Base-by-base conservation (phyloP, 2,797 vertebrate genomes). In the Paratrypauchen microcephalus region DNA sequence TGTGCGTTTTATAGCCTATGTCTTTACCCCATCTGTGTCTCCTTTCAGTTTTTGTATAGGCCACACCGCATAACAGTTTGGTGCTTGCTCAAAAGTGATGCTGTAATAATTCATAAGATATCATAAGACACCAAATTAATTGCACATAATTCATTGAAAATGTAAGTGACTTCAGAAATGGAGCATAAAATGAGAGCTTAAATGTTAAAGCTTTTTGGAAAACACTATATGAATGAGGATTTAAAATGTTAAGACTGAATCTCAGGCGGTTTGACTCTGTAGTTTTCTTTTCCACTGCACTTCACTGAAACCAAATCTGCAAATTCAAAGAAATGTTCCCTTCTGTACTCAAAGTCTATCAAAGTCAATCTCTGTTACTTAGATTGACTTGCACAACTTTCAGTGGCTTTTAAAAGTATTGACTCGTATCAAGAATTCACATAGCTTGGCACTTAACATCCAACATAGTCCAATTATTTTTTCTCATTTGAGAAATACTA, bases 1-100 rank as follows among this genome's bases (percentile, higher is more conserved):
- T 59, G 71, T 73, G 64, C 23, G 47, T 81, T 87, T 90, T 83
- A 89, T 73, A 64, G 81, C 60, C 73, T 59, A 48, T 77, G 65
- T 75, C 65, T 66, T 64, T 59, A 58, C 28, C 16, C 75, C 73
- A 62, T 79, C 65, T 75, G 72, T 32, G 71, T 79, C 67, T 77
- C 47, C 67, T 69, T 50, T 50, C 19, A 15, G 21, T 77, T 57
- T 57, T 50, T 77, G 32, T 65, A 36, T 32, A 50, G 36, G 23
- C 32, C 16, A 30, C 57, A 54, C 23, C 12, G 5, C 55, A 48
- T 32, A 48, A 63, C 78, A 91, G n/a, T 54, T 71, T 45, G 45
- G 30, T 48, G 63, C 47, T 71, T 12, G 9, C 28, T 5, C 57
- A 56, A 58, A 39, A 58, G 45, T 4, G n/a, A 47, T 32, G 59